Evolutionary conservation across 2,113 vertebrate species (phyloP), one percentile per base, ranked within the genome.

Genomic region (Machaerirhynchus nigripectus): DNA sequence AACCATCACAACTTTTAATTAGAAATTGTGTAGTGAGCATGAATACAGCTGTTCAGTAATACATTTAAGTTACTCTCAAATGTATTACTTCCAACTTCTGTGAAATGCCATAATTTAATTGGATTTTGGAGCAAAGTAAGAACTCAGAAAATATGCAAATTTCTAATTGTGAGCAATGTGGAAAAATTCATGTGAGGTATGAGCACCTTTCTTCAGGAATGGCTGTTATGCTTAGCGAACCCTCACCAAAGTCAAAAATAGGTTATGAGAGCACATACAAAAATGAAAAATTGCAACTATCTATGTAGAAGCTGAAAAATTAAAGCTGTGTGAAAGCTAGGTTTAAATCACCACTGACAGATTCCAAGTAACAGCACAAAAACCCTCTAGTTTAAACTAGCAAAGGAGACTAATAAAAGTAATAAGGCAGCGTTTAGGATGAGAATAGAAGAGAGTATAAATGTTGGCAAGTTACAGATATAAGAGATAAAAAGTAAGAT

Each of bases 191-290:
- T 24, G 28, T 14, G 9, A 84, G 22, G n/a, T 52, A 24, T 18
- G 22, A 84, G 14, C 27, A 21, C 44, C 0, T 0, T 55, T 64
- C 31, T 56, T 73, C 16, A 31, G n/a, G 78, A 69, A n/a, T 49
- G 31, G 52, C 37, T 80, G 1, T 52, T 68, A 35, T 0, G 3
- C 1, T 1, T 71, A 60, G 31, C 8, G 16, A 79, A 49, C 18
- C 49, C 24, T 80, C n/a, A 28, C 47, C 23, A 24, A 22, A 37
- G 14, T 65, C 68, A 74, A 49, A 80, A 90, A 44, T 8, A 59
- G 37, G 20, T 80, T 76, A 31, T 56, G 44, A 80, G 56, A n/a
- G 65, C 27, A 27, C 2, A 26, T 73, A n/a, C 4, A 44, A 17
- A 90, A 85, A 30, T 42, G 28, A 86, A 63, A 55, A 67, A 80